Conservation (phyloP, 2,113 vertebrate species). For the Mustela nigripes region DNA sequence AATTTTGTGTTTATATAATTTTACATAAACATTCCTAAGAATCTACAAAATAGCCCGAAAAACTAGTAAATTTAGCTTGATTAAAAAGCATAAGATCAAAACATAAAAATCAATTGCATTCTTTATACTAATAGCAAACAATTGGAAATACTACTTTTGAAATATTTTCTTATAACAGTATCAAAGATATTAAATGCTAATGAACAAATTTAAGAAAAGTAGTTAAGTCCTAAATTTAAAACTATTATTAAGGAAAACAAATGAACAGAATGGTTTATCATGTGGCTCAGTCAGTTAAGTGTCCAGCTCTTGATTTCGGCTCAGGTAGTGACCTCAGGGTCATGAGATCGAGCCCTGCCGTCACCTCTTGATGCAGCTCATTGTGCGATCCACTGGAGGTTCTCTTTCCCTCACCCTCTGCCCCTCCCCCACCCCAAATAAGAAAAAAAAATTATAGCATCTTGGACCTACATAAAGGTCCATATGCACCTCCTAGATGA, state of each 20-base stretch:
- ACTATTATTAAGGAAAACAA: background rate
- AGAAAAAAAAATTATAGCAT: no score
- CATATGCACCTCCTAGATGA: background rate
- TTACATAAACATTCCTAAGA: background rate
- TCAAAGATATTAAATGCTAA: background rate
- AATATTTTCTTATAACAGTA: background rate
- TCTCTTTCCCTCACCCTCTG: background rate
- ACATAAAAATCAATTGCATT: background rate
- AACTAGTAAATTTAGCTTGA: background rate
- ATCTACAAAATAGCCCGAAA: background rate
- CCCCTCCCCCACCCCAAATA: no score
- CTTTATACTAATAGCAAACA: background rate
- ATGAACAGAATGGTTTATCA: background rate
- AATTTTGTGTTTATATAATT: background rate
- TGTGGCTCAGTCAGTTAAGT: background rate
- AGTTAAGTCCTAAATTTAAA: background rate
- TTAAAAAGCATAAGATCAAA: background rate
- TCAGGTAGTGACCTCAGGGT: background rate
- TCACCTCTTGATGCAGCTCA: background rate
- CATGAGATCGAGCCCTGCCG: background rate
- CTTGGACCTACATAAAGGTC: no score
- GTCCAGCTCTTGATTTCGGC: background rate
- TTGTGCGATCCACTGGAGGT: accelerated
- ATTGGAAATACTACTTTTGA: background rate
- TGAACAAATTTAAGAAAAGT: background rate